phyloP scores from a whole-genome alignment of 2,113 vertebrate genomes.

The Tichodroma muraria region DNA sequence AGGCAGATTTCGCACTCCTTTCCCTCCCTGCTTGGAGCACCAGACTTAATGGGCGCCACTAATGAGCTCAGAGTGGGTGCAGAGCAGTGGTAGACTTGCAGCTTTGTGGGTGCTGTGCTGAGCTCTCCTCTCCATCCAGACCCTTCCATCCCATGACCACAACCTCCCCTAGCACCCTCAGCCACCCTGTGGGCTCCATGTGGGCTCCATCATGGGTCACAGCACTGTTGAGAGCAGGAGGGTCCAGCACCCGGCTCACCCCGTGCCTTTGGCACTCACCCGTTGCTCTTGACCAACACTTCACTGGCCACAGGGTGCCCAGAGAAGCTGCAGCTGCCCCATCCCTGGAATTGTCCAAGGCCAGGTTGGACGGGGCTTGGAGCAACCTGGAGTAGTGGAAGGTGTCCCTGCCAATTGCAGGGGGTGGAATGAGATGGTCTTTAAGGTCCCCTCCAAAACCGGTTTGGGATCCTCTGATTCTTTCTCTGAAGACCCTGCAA shows the following conservation, averaged over 20 bases:
- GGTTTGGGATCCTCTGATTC: neutral
- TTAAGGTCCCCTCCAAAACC: neutral
- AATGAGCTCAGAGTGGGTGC: fast-evolving
- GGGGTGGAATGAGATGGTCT: neutral
- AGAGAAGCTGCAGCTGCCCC: neutral
- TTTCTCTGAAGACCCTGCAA: neutral
- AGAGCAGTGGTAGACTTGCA: neutral
- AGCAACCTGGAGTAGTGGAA: fast-evolving
- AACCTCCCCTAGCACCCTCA: neutral
- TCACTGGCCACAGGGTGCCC: neutral
- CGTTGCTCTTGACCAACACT: too few species aligned
- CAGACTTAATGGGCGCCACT: neutral
- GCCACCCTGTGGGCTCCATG: fast-evolving
- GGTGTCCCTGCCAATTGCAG: neutral
- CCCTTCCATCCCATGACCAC: fast-evolving
- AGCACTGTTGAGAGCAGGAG: fast-evolving
- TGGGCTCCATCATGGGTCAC: neutral
- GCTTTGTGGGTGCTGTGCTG: neutral
- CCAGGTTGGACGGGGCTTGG: neutral
- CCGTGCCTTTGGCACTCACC: fast-evolving
- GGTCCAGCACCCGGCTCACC: neutral
- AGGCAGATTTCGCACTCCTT: neutral
- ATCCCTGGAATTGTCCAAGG: neutral
- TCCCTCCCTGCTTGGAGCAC: neutral
- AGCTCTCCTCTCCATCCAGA: neutral